A percentile compares a stretch with the other conserved stretches of the same genome.
phyloP scores from a whole-genome alignment of 2,888 invertebrate species.

The Drosophila tanythrix region DNA sequence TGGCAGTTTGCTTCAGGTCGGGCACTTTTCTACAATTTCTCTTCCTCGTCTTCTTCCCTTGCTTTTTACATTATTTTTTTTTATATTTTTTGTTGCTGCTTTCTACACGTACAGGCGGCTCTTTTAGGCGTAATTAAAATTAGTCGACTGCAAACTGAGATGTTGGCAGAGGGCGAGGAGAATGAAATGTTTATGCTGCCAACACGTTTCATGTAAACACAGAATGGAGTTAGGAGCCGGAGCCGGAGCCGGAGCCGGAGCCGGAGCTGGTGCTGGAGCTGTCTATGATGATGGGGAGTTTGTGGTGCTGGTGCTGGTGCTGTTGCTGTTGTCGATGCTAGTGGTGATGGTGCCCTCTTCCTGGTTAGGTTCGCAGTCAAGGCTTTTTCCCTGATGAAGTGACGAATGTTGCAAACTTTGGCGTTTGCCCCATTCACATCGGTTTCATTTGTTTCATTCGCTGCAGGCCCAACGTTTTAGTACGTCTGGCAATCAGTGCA shows the following conservation, averaged over 20 bases:
- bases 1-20: conserved; percentile 19
- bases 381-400: conserved; percentile 73
- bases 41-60: conserved; percentile 3
- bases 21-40: conserved; percentile 36
- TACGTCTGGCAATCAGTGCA: conserved; percentile 51
- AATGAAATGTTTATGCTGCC: conserved; percentile 73
- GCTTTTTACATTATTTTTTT: conserved; percentile 9
- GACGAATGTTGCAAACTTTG: conserved; percentile 61
- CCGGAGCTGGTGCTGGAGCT: conserved; percentile 16
- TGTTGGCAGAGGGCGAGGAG: conserved; percentile 1
- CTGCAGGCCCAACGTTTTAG: conserved; percentile 12
- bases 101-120: conserved; percentile 71
- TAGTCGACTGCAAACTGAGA: conserved; percentile 64
- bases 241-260: conserved; percentile 31
- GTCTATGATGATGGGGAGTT: conserved; percentile 10
- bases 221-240: conserved; percentile 26
- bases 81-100: conserved; percentile 40
- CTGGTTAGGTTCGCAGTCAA: conserved; percentile 33
- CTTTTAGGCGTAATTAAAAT: conserved; percentile 81
- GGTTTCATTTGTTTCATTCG: conserved; percentile 43
- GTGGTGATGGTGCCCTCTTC: conserved; percentile 35
- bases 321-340: conserved; percentile 18
- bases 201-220: conserved; percentile 75
- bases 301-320: conserved; percentile 4
- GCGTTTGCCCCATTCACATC: conserved; percentile 34